Percentiles rank a stretch among this genome's conserved stretches.
Evolutionary conservation across 30 jellyfish, hydroid and myxozoan species (phyloP).

Genomic region (Cassiopea andromeda): DNA sequence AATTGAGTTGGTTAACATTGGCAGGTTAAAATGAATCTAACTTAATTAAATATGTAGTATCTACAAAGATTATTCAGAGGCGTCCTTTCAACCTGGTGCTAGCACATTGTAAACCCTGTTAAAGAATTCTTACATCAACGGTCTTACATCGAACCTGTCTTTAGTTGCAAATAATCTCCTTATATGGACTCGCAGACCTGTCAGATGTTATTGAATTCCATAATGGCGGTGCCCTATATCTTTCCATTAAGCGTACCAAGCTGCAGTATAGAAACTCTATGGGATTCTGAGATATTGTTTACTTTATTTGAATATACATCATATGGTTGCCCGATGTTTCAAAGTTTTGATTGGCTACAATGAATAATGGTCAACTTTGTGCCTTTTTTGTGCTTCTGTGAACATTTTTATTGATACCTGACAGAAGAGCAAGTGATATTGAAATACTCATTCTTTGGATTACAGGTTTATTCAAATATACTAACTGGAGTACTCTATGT

Average conservation of each 20-base stretch:
- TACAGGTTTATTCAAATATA: not conserved
- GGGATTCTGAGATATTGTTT: not conserved
- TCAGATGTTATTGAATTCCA: not conserved
- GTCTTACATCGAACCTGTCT: not conserved
- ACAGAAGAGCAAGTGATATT: not conserved
- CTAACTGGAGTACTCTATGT: not conserved
- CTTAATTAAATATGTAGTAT: not conserved
- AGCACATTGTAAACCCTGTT: not conserved
- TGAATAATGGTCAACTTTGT: not conserved
- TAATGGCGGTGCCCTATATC: not conserved
- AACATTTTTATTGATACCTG: not conserved
- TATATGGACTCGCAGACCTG: slow-evolving; percentile 3
- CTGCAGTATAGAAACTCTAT: not conserved
- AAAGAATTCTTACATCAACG: not conserved
- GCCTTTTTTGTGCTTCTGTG: not conserved
- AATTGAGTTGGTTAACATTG: not conserved
- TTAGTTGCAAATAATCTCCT: not conserved
- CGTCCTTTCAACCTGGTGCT: slow-evolving; percentile 7
- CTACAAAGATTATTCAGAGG: not conserved
- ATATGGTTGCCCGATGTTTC: too few relatives aligned
- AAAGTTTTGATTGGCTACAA: not conserved
- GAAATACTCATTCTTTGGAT: not conserved
- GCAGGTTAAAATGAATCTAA: not conserved
- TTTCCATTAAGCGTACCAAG: not conserved
- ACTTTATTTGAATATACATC: too few relatives aligned